Evolutionary conservation across 2,797 vertebrate species (phyloP), one percentile per base, ranked within the genome.

Genomic region (Acanthurus leucopareius): DNA sequence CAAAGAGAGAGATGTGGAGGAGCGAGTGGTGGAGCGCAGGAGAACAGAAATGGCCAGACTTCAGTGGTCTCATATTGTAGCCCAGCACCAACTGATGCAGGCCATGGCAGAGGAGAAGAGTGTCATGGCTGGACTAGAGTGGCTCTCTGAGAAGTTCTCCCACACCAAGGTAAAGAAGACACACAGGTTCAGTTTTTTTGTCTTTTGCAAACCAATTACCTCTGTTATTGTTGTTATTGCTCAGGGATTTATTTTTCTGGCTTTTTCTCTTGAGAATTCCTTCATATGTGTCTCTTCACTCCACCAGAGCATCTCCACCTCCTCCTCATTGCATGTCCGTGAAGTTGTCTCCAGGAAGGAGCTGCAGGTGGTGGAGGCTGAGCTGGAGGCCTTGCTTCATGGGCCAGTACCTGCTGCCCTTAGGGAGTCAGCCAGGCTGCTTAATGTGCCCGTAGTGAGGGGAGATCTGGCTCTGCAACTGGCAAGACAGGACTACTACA

Each of bases 401-500:
- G 95, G 96, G 80, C 93, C 91, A 5, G 89, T 98, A n/a, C 95
- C 96, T 58, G 91, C 87, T 2, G 79, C 96, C 47, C 90, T 98
- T 11, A 95, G 94, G 80, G 95, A 97, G 84, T 95, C 96, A 1
- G 96, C 97, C 44, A 93, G 88, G 20, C 92, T 96, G 72, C 61
- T 98, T 6, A 97, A 94, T 49, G 88, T 94, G 28, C 97, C 98
- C 0, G 90, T 98, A 14, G 94, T 98, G 51, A 96, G 93, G 70
- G 96, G 94, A 22, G 96, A 96, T 88, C 91, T 98, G 75, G 93
- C 94, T 57, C 80, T 91, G 62, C 97, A 98, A 81, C 91, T 98
- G 68, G 96, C 96, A 84, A 93, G 89, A 7, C 97, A 97, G 87
- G 93, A 96, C 35, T 93, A 85, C 82, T 96, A 94, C 59, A 94